phyloP scores from a whole-genome alignment of 1,140 invertebrate genomes.

The Delia radicum region DNA sequence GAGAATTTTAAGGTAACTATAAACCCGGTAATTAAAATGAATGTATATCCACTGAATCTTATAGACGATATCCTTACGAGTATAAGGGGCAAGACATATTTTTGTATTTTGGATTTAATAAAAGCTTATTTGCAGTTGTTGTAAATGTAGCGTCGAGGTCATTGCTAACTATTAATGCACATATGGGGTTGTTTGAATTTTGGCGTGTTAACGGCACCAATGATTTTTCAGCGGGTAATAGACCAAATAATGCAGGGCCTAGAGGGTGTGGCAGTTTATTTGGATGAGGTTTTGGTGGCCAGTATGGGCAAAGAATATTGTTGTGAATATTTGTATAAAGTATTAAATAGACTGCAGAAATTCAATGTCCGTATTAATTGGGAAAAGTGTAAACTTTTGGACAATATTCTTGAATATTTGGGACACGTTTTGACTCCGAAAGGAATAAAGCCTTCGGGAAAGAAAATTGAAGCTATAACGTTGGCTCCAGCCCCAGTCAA shows the following conservation, averaged over 20 bases:
- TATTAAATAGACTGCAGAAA: background rate
- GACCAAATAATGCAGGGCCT: background rate
- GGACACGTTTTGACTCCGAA: too few relatives aligned
- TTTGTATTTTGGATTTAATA: background rate
- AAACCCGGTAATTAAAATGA: background rate
- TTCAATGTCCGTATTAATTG: too few relatives aligned
- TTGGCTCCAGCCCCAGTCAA: too few relatives aligned
- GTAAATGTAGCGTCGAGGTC: background rate
- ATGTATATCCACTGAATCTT: background rate
- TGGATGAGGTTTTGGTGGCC: background rate
- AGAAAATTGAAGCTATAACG: too few relatives aligned
- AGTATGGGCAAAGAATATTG: background rate
- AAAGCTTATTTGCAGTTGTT: background rate
- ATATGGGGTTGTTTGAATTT: slow-evolving; percentile 3
- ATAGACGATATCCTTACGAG: slow-evolving; percentile 4
- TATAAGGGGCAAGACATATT: background rate
- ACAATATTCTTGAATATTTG: too few relatives aligned
- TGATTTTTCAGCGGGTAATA: slow-evolving; percentile 10
- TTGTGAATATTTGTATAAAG: background rate
- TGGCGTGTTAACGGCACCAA: background rate
- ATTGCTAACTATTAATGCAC: background rate
- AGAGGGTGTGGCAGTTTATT: background rate
- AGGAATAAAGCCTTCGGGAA: too few relatives aligned
- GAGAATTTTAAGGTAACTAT: slow-evolving; percentile 17
- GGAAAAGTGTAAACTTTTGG: too few relatives aligned